These are phyloP conservation scores for Cheilosia pagana DNA, from an alignment of 2,888 invertebrate species.

Conservation along the genomic window DNA sequence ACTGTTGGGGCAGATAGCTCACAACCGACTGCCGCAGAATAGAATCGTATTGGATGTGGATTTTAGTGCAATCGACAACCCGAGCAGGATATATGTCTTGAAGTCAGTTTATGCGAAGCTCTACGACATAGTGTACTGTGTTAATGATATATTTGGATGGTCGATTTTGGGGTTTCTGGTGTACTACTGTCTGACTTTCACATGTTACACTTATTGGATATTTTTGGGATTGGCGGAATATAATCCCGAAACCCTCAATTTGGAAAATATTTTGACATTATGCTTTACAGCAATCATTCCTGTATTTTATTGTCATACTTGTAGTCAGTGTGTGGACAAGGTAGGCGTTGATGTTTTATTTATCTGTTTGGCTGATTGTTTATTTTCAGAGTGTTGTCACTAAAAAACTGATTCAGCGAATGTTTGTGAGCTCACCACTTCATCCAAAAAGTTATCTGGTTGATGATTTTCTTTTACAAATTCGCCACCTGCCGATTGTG, in stretches of 20 bases:
- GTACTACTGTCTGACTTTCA: slow-evolving; percentile 38
- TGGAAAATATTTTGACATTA: not conserved
- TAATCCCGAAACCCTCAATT: not conserved
- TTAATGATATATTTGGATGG: slow-evolving; percentile 51
- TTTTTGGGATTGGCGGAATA: slow-evolving; percentile 25
- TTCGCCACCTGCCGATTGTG: slow-evolving; percentile 31
- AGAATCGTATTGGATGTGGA: slow-evolving; percentile 30
- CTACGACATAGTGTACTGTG: slow-evolving; percentile 22
- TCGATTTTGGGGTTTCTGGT: slow-evolving; percentile 23
- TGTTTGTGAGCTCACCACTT: slow-evolving; percentile 4
- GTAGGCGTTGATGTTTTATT: not conserved
- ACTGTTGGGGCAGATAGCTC: slow-evolving; percentile 15
- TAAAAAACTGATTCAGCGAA: slow-evolving; percentile 22
- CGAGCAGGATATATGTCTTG: slow-evolving; percentile 11
- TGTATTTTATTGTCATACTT: slow-evolving; percentile 8
- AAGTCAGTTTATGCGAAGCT: slow-evolving; percentile 29
- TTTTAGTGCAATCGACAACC: not conserved
- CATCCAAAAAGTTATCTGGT: slow-evolving; percentile 39
- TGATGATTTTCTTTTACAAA: slow-evolving; percentile 43
- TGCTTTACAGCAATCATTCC: slow-evolving; percentile 2
- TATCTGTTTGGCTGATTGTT: no score
- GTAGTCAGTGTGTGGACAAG: slow-evolving; percentile 12
- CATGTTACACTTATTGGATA: slow-evolving; percentile 40
- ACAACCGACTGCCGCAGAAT: not conserved
- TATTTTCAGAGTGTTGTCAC: not conserved